Conservation (phyloP, 1,140 invertebrate genomes). For the Papilio xuthus region DNA sequence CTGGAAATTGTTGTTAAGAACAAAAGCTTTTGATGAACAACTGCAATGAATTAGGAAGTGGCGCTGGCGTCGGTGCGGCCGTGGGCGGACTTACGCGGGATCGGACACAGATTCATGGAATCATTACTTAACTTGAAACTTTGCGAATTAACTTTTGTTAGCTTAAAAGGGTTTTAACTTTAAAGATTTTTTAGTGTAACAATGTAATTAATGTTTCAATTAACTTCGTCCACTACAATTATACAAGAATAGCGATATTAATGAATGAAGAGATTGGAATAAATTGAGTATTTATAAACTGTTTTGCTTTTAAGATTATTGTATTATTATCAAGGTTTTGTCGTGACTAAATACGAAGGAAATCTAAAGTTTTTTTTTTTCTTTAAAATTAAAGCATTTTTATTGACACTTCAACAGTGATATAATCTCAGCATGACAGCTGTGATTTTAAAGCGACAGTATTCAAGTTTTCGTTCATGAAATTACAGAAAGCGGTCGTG, state of each 20-base stretch:
- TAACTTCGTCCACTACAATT: neutral
- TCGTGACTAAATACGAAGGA: no score
- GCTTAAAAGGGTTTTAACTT: constrained; percentile 22
- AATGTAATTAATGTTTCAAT: constrained; percentile 21
- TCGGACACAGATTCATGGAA: constrained; percentile 27
- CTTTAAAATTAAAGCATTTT: neutral
- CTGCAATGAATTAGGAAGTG: constrained; percentile 35
- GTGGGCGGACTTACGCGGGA: neutral
- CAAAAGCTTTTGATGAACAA: constrained; percentile 37
- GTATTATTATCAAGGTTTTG: no score
- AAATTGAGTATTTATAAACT: neutral
- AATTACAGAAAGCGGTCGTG: constrained; percentile 13
- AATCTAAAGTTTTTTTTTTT: neutral
- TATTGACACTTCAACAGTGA: neutral
- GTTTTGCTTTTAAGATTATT: no score
- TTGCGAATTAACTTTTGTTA: constrained; percentile 26
- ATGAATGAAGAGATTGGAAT: neutral
- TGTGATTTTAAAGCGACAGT: neutral
- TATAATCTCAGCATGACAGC: neutral
- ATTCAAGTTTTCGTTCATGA: neutral
- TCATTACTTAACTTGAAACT: constrained; percentile 14
- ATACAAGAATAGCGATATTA: neutral
- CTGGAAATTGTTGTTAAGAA: constrained; percentile 43
- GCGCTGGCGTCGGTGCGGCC: constrained; percentile 1
- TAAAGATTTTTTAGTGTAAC: constrained; percentile 8